Percentiles rank a stretch among this genome's conserved stretches.
These are phyloP conservation scores for Chlorodrepanis virens DNA, from an alignment of 2,113 vertebrate species.

Conservation along the genomic window DNA sequence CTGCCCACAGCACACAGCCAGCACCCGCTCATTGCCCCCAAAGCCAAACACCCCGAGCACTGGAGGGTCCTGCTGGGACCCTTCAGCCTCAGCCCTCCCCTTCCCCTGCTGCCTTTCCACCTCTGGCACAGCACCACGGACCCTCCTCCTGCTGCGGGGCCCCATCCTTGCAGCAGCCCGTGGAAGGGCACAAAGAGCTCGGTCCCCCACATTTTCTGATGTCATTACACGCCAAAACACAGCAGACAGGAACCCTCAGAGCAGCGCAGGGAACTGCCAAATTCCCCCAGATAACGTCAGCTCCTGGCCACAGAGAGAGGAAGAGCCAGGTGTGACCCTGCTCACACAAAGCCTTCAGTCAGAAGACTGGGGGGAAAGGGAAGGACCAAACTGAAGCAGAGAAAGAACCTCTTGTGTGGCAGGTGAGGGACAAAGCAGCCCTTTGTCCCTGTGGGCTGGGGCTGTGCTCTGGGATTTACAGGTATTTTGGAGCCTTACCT, in stretches of 20 bases:
- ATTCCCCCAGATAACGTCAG: not conserved
- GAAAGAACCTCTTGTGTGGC: not conserved
- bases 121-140: not conserved
- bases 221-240: not conserved
- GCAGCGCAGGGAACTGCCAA: not conserved
- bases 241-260: not conserved
- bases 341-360: not conserved
- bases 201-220: not conserved
- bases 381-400: not conserved
- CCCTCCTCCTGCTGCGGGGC: fast-evolving
- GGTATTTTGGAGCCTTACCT: not conserved
- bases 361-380: not conserved
- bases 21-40: too few species aligned
- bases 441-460: not conserved
- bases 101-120: not conserved
- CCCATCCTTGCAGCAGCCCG: fast-evolving
- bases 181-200: too few species aligned
- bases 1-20: not conserved
- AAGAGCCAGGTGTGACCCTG: not conserved
- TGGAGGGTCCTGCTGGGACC: not conserved
- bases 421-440: not conserved
- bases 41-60: not conserved
- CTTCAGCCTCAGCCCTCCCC: not conserved
- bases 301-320: not conserved
- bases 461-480: not conserved